phyloP scores from a whole-genome alignment of 1,140 invertebrate species.

The Drosophila varians region DNA sequence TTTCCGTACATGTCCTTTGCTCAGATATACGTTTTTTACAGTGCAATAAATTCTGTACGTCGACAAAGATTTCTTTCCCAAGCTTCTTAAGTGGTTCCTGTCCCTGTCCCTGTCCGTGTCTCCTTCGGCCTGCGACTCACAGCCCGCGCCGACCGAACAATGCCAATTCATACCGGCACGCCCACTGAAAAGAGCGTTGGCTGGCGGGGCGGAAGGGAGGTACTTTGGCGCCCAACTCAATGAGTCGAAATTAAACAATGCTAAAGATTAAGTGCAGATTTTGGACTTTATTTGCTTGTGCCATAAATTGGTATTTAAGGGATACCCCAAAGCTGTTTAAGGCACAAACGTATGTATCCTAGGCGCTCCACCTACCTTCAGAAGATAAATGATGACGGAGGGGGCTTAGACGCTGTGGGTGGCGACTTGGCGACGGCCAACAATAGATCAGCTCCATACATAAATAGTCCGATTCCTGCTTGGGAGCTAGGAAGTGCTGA shows the following conservation, averaged over 20 bases:
- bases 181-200: constrained; percentile 25
- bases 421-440: constrained; percentile 64
- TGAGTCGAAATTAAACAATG: constrained; percentile 84
- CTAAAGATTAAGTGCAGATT: constrained; percentile 84
- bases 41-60: constrained; percentile 44
- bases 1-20: background rate
- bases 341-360: constrained; percentile 32
- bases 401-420: background rate
- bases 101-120: no score
- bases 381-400: no score
- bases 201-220: constrained; percentile 12
- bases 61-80: constrained; percentile 74
- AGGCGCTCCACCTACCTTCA: no score
- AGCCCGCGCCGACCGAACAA: constrained; percentile 42
- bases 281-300: constrained; percentile 83
- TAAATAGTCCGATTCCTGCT: constrained; percentile 28
- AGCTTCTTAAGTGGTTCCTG: constrained; percentile 63
- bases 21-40: background rate
- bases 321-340: constrained; percentile 82
- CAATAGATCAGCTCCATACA: constrained; percentile 63
- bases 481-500: constrained; percentile 34
- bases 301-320: constrained; percentile 84
- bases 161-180: constrained; percentile 50
- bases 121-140: no score
- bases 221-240: constrained; percentile 72